These are phyloP conservation scores for Muricea muricata DNA, from an alignment of 92 coral and sea anemone species.

Conservation along the genomic window DNA sequence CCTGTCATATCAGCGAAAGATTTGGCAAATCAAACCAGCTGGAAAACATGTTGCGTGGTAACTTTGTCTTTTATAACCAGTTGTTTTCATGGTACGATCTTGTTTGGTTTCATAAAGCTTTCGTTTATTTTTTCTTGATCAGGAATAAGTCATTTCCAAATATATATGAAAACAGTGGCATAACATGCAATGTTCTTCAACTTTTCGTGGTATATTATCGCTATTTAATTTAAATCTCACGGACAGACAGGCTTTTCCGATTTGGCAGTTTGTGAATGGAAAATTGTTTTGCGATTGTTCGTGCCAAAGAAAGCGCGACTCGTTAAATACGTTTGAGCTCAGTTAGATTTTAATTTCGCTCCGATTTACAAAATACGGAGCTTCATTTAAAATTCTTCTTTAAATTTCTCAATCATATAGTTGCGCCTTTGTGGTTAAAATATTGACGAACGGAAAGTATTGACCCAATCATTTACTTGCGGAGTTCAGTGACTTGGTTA, in stretches of 20 bases:
- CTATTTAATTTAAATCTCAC: neutral
- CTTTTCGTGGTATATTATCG: neutral
- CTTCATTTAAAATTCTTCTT: neutral
- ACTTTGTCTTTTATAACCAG: neutral
- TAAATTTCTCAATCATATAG: neutral
- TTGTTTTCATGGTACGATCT: neutral
- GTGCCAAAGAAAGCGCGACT: slow-evolving; percentile 6
- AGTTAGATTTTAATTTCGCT: neutral
- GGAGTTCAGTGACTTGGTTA: neutral
- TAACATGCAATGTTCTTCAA: neutral
- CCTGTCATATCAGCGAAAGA: too few relatives aligned
- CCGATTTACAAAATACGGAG: neutral
- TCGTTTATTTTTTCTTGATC: neutral
- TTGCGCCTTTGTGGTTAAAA: neutral
- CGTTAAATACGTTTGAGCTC: neutral
- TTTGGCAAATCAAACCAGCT: neutral
- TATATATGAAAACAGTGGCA: too few relatives aligned
- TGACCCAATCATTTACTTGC: neutral
- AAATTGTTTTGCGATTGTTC: slow-evolving; percentile 20
- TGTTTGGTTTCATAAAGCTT: neutral
- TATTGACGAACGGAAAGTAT: neutral
- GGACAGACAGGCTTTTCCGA: slow-evolving; percentile 10
- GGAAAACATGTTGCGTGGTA: slow-evolving; percentile 28
- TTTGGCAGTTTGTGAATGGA: slow-evolving; percentile 20
- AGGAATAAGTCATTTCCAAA: too few relatives aligned